phyloP scores from a whole-genome alignment of 2,797 vertebrate species.

The Microchirus variegatus region DNA sequence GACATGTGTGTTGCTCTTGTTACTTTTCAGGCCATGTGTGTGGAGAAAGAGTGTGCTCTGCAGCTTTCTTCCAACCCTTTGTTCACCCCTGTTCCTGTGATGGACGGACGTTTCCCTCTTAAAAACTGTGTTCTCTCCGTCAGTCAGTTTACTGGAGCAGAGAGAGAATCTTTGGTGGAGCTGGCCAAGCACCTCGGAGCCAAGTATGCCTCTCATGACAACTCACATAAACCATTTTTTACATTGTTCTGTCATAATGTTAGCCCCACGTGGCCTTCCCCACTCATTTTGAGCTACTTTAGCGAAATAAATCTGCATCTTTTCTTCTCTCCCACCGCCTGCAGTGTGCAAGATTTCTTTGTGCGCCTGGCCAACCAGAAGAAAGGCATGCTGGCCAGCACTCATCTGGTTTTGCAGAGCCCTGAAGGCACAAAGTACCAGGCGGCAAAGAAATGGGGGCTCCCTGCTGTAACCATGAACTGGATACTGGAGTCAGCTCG shows the following conservation, averaged over 20 bases:
- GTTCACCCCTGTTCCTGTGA: slow-evolving; percentile 89
- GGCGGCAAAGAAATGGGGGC: slow-evolving; percentile 93
- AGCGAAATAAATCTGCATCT: neutral
- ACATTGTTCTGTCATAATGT: slow-evolving; percentile 7
- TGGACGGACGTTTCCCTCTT: slow-evolving; percentile 86
- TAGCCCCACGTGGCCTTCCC: neutral
- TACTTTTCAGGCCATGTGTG: slow-evolving; percentile 85
- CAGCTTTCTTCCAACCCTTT: slow-evolving; percentile 86
- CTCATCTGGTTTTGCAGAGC: slow-evolving; percentile 90
- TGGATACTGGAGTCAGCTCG: slow-evolving; percentile 93
- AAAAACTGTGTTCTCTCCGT: slow-evolving; percentile 91
- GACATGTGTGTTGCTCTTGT: slow-evolving; percentile 10
- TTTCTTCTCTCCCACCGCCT: slow-evolving; percentile 9
- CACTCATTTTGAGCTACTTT: too few species aligned
- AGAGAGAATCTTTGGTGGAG: slow-evolving; percentile 91
- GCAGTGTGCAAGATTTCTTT: slow-evolving; percentile 96
- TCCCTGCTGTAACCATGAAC: slow-evolving; percentile 88
- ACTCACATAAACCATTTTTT: neutral
- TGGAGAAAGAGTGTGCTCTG: slow-evolving; percentile 88
- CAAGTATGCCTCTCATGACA: slow-evolving; percentile 75
- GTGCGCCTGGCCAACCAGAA: slow-evolving; percentile 89
- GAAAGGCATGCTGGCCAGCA: slow-evolving; percentile 94
- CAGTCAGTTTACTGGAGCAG: slow-evolving; percentile 93
- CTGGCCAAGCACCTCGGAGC: slow-evolving; percentile 91
- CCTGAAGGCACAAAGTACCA: slow-evolving; percentile 94